Percentiles rank a stretch among this genome's conserved stretches.
These are phyloP conservation scores for Anoplolepis gracilipes DNA, from an alignment of 1,140 invertebrate species.

Conservation along the genomic window DNA sequence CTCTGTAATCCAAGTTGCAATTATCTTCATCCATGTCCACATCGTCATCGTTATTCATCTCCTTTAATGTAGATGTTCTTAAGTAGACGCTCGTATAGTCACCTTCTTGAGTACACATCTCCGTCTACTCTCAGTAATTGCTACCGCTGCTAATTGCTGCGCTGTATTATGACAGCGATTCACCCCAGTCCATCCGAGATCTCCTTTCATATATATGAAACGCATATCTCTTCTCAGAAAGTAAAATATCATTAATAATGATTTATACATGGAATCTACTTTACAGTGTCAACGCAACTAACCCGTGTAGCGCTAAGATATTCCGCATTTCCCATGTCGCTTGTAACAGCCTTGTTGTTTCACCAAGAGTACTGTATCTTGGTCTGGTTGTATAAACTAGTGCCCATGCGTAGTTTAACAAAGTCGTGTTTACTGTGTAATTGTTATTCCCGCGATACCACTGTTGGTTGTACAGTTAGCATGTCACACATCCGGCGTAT, in stretches of 20 bases:
- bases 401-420: slow-evolving; percentile 42
- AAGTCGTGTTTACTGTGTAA: slow-evolving; percentile 48
- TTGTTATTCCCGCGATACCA: slow-evolving; percentile 42
- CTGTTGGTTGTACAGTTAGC: background rate
- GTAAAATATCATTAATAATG: slow-evolving; percentile 56
- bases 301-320: slow-evolving; percentile 6
- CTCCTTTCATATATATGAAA: slow-evolving; percentile 33
- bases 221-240: slow-evolving; percentile 15
- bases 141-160: slow-evolving; percentile 50
- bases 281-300: slow-evolving; percentile 17
- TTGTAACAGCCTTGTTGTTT: slow-evolving; percentile 38
- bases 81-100: slow-evolving; percentile 59
- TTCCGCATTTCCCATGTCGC: slow-evolving; percentile 45
- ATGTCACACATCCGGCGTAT: background rate
- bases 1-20: slow-evolving; percentile 57
- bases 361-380: slow-evolving; percentile 11
- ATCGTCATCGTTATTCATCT: slow-evolving; percentile 59
- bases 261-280: slow-evolving; percentile 39
- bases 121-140: slow-evolving; percentile 48
- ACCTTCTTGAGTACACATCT: slow-evolving; percentile 54
- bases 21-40: slow-evolving; percentile 56
- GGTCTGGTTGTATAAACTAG: slow-evolving; percentile 38
- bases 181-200: slow-evolving; percentile 11
- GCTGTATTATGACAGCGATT: slow-evolving; percentile 53
- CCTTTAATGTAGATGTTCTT: slow-evolving; percentile 57